phyloP scores from a whole-genome alignment of 2,888 invertebrate genomes.

The Lumbricus terrestris region DNA sequence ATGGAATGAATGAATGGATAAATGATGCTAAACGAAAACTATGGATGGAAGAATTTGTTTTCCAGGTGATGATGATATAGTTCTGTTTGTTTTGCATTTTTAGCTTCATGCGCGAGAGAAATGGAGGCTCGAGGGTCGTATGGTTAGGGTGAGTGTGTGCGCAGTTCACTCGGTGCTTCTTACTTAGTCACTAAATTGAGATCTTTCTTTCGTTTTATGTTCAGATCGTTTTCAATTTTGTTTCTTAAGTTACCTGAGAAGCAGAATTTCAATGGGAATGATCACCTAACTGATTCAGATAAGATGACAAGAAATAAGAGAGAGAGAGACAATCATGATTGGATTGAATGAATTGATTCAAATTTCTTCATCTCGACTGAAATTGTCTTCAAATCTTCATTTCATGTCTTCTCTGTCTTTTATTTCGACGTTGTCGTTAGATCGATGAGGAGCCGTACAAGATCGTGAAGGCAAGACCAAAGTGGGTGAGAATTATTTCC shows the following conservation, averaged over 20 bases:
- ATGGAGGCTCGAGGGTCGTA: constrained; percentile 89
- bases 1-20: too few relatives aligned
- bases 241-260: background rate
- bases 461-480: constrained; percentile 73
- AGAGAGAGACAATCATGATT: too few relatives aligned
- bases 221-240: background rate
- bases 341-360: too few relatives aligned
- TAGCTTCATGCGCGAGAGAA: constrained; percentile 81
- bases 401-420: background rate
- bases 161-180: too few relatives aligned
- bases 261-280: background rate
- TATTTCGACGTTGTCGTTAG: constrained; percentile 39
- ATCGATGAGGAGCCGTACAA: constrained; percentile 86
- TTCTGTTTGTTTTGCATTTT: background rate
- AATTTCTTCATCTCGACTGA: background rate
- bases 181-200: too few relatives aligned
- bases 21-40: too few relatives aligned
- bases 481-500: constrained; percentile 45
- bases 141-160: constrained; percentile 68
- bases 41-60: background rate
- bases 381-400: background rate
- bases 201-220: too few relatives aligned
- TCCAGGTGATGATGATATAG: background rate
- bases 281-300: background rate
- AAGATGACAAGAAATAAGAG: too few relatives aligned